Evolutionary conservation across 2,888 invertebrate species (phyloP).

Genomic region (Synanthedon vespiformis): DNA sequence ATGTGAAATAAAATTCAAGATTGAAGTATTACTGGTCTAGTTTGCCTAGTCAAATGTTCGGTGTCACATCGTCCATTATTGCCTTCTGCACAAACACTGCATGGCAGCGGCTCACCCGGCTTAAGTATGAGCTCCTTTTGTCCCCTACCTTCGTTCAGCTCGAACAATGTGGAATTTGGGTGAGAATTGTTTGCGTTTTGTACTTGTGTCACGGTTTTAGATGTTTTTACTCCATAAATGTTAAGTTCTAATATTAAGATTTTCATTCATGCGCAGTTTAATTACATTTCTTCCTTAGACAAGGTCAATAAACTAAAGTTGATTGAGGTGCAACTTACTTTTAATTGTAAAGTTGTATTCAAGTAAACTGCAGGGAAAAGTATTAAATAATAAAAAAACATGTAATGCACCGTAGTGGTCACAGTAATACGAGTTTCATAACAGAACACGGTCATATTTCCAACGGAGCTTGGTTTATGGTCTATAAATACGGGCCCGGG

Average conservation of each 20-base stretch:
- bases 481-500: conserved; percentile 7
- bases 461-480: conserved; percentile 4
- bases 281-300: too few species aligned
- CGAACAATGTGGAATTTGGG: neutral
- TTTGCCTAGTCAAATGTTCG: conserved; percentile 59
- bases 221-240: too few species aligned
- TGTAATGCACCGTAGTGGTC: neutral
- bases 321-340: too few species aligned
- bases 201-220: neutral
- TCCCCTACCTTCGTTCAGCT: conserved; percentile 7
- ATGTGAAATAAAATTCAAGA: neutral
- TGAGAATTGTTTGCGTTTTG: neutral
- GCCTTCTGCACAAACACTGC: conserved; percentile 58
- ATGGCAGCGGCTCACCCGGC: conserved; percentile 29
- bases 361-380: neutral
- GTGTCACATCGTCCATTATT: conserved; percentile 56
- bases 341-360: neutral
- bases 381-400: neutral
- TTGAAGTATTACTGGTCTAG: conserved; percentile 9
- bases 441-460: neutral
- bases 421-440: neutral
- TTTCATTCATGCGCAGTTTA: too few species aligned
- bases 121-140: conserved; percentile 32
- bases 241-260: too few species aligned
- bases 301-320: too few species aligned